These are phyloP conservation scores for Semaprochilodus insignis DNA, from an alignment of 2,797 vertebrate genomes.

Conservation along the genomic window DNA sequence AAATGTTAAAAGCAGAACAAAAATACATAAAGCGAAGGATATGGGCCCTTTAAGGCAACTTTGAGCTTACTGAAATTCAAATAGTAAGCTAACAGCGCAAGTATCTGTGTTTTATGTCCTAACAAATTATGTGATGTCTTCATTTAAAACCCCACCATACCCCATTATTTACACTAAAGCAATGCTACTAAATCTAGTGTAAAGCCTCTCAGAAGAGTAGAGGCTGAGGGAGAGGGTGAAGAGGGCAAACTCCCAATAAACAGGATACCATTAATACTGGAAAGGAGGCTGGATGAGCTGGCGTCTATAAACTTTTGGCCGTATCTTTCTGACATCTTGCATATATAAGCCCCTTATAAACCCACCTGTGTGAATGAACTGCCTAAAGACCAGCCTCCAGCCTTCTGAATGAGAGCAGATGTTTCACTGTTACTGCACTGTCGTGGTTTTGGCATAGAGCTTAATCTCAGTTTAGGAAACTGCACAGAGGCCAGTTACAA, in stretches of 20 bases:
- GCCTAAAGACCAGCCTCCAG: background rate
- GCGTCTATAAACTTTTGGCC: background rate
- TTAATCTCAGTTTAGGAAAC: background rate
- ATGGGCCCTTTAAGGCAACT: too few species aligned
- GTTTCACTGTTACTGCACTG: background rate
- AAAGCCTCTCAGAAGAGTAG: background rate
- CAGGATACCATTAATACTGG: background rate
- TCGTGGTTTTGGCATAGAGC: background rate
- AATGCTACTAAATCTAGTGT: background rate
- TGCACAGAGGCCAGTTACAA: background rate
- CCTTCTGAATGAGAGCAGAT: background rate
- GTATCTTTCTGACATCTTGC: background rate
- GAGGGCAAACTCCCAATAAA: background rate
- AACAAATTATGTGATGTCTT: too few species aligned
- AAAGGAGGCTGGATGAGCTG: background rate
- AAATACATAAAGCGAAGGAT: too few species aligned
- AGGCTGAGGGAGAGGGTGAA: background rate
- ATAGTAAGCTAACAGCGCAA: too few species aligned
- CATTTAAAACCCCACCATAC: too few species aligned
- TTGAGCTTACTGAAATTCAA: too few species aligned
- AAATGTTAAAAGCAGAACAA: too few species aligned
- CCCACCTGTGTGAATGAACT: constrained; percentile 1
- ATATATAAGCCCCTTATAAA: background rate
- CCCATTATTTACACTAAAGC: too few species aligned
- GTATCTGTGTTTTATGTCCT: too few species aligned